A percentile compares a stretch with the other conserved stretches of the same genome.
These are phyloP conservation scores for Drosophila buzzatii DNA, from an alignment of 2,888 invertebrate genomes.

Conservation along the genomic window DNA sequence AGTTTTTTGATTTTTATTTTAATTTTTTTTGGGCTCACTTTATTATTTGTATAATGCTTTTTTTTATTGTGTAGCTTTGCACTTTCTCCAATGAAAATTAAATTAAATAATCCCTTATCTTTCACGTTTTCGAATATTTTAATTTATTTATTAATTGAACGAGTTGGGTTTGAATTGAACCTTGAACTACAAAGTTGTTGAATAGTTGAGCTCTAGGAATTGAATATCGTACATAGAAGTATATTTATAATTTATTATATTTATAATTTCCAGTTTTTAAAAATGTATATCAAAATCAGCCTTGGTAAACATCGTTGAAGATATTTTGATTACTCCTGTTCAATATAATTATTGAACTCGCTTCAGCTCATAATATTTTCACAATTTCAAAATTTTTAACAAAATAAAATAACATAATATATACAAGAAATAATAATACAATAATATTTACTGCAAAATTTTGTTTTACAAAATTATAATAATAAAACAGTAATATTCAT, in stretches of 20 bases:
- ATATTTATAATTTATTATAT: not conserved
- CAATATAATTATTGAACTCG: too few species aligned
- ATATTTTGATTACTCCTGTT: too few species aligned
- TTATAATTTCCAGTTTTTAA: too few species aligned
- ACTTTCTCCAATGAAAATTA: slow-evolving; percentile 74
- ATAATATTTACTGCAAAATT: too few species aligned
- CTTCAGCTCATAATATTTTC: too few species aligned
- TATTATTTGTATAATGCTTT: slow-evolving; percentile 21
- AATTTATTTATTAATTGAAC: not conserved
- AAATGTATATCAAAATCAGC: too few species aligned
- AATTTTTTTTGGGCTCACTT: slow-evolving; percentile 40
- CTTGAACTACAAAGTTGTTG: not conserved
- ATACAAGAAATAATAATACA: too few species aligned
- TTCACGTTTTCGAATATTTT: slow-evolving; percentile 35
- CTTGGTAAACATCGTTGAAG: too few species aligned
- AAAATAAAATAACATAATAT: too few species aligned
- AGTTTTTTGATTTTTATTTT: slow-evolving; percentile 37
- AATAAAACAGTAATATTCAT: too few species aligned
- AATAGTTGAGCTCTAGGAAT: not conserved
- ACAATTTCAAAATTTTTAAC: too few species aligned
- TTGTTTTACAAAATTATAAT: too few species aligned
- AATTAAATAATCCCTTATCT: slow-evolving; percentile 65
- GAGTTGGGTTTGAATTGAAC: not conserved
- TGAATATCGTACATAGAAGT: not conserved
- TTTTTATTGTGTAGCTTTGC: slow-evolving; percentile 56